phyloP scores from a whole-genome alignment of 2,888 invertebrate species.

The Pogonocherus hispidulus region DNA sequence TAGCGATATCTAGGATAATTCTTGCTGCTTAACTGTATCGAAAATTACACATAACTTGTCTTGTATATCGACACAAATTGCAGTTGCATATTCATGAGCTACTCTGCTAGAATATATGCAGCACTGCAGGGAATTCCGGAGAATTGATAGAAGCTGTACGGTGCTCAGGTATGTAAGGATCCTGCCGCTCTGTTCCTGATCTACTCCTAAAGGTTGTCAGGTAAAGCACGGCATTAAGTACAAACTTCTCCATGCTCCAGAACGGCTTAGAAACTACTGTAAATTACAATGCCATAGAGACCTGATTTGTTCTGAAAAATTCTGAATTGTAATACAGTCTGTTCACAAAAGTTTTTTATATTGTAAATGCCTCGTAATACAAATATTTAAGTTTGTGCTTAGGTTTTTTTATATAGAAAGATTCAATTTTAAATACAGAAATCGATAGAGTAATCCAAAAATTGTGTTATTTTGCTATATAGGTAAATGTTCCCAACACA shows the following conservation, averaged over 20 bases:
- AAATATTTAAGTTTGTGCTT: no score
- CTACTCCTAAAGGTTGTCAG: slow-evolving; percentile 9
- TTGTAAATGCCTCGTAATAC: no score
- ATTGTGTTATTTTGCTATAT: no score
- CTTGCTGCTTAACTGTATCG: slow-evolving; percentile 20
- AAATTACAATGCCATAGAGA: neutral
- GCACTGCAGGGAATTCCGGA: slow-evolving; percentile 25
- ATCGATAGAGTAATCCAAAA: no score
- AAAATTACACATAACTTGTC: slow-evolving; percentile 30
- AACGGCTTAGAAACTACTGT: slow-evolving; percentile 9
- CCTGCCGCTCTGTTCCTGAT: slow-evolving; percentile 4
- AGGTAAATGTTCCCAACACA: no score
- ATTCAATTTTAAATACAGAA: no score
- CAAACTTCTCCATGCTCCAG: slow-evolving; percentile 1
- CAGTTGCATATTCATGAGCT: slow-evolving; percentile 33
- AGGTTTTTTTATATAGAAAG: no score
- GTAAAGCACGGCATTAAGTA: slow-evolving; percentile 12
- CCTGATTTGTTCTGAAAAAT: no score
- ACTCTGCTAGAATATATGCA: slow-evolving; percentile 20
- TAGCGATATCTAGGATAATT: slow-evolving; percentile 16
- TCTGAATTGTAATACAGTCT: no score
- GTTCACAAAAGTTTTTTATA: no score
- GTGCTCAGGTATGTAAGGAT: slow-evolving; percentile 12
- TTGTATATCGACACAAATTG: slow-evolving; percentile 28
- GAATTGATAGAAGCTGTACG: slow-evolving; percentile 22